Conservation (phyloP, 2,113 vertebrate genomes). For the Trematocara macrostoma region DNA sequence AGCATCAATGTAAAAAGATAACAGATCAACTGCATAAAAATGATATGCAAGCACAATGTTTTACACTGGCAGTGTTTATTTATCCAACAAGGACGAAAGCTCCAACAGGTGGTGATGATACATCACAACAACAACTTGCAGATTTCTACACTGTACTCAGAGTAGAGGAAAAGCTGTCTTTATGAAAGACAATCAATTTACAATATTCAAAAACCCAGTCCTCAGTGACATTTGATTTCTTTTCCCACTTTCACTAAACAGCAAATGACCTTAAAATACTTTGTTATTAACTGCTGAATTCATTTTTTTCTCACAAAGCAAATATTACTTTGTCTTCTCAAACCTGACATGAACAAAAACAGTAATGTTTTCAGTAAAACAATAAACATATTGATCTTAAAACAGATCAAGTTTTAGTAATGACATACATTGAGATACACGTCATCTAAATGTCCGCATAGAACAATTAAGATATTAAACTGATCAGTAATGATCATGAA, state of each 20-base stretch:
- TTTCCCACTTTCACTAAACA: not conserved
- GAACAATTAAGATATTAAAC: not conserved
- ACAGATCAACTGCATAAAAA: not conserved
- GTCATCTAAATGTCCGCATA: not conserved
- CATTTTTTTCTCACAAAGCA: not conserved
- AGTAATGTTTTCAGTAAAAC: not conserved
- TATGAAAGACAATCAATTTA: not conserved
- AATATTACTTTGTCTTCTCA: not conserved
- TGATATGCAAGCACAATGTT: not conserved
- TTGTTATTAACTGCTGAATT: not conserved
- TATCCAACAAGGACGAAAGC: not conserved
- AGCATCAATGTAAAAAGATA: not conserved
- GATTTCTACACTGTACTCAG: slow-evolving; percentile 14
- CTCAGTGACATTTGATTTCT: not conserved
- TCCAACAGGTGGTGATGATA: not conserved
- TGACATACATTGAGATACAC: not conserved
- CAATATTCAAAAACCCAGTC: not conserved
- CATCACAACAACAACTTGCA: slow-evolving; percentile 31
- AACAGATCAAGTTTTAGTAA: not conserved
- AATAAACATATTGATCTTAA: not conserved
- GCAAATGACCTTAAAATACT: not conserved
- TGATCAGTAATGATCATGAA: not conserved
- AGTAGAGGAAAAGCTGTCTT: slow-evolving; percentile 8
- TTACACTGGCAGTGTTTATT: not conserved
- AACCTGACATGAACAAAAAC: not conserved